These are phyloP conservation scores for Percopsis omiscomaycus DNA, from an alignment of 2,797 vertebrate genomes.

Conservation along the genomic window DNA sequence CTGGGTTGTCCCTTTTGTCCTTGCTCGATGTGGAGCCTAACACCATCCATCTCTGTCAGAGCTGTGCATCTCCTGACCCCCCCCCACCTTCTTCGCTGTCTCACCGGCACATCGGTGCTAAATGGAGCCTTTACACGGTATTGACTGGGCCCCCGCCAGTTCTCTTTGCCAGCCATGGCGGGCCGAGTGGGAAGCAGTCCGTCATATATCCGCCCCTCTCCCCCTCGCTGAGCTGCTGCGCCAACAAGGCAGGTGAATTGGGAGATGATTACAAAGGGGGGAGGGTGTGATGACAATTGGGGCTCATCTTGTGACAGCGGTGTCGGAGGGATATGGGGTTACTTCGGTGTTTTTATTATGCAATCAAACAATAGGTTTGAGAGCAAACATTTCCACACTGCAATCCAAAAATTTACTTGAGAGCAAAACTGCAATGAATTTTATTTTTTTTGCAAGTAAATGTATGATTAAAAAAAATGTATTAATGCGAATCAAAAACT, in stretches of 20 bases:
- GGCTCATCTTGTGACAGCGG: constrained; percentile 23
- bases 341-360: too few species aligned
- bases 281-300: constrained; percentile 40
- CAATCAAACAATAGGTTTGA: too few species aligned
- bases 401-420: too few species aligned
- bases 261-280: constrained; percentile 57
- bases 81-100: constrained; percentile 36
- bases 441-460: too few species aligned
- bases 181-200: constrained; percentile 62
- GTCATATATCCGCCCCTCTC: constrained; percentile 59
- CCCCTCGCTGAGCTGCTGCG: constrained; percentile 34
- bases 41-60: constrained; percentile 93
- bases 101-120: constrained; percentile 73
- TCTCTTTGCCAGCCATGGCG: constrained; percentile 74
- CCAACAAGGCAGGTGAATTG: constrained; percentile 51
- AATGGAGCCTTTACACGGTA: constrained; percentile 83
- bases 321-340: not conserved
- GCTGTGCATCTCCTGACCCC: constrained; percentile 73
- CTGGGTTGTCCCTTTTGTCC: constrained; percentile 85
- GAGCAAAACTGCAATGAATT: too few species aligned
- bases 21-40: constrained; percentile 80
- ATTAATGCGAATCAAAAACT: too few species aligned
- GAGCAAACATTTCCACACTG: too few species aligned
- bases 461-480: too few species aligned
- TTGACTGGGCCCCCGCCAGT: constrained; percentile 75